Evolutionary conservation across 2,797 vertebrate species (phyloP).

Genomic region (Cheracebus regulus): DNA sequence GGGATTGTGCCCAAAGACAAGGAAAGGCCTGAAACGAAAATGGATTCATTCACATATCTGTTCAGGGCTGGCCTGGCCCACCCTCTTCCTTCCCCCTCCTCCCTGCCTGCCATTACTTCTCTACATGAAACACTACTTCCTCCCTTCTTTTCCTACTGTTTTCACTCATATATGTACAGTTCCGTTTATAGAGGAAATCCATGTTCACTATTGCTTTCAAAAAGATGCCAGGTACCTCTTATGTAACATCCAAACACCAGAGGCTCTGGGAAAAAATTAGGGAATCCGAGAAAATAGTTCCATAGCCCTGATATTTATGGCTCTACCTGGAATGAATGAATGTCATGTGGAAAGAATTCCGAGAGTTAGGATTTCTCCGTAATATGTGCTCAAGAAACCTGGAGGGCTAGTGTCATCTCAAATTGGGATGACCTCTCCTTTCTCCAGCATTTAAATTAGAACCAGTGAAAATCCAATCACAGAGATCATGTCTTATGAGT

Average conservation of each 20-base stretch:
- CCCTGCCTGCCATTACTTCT: neutral
- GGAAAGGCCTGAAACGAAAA: conserved; percentile 2
- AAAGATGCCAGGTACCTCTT: neutral
- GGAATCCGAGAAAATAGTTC: neutral
- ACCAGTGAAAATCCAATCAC: neutral
- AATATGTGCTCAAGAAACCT: neutral
- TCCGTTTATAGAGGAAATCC: neutral
- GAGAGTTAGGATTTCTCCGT: neutral
- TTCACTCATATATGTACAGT: neutral
- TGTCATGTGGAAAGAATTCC: neutral
- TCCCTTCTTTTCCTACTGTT: neutral
- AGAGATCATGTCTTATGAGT: neutral
- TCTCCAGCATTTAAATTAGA: neutral
- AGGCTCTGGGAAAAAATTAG: neutral
- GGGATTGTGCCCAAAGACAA: neutral
- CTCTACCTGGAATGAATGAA: neutral
- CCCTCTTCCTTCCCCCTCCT: conserved; percentile 37
- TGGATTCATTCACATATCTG: conserved; percentile 2
- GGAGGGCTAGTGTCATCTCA: neutral
- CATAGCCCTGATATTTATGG: neutral
- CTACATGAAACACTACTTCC: neutral
- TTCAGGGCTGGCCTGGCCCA: neutral
- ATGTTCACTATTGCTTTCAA: neutral
- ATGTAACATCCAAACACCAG: neutral
- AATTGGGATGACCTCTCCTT: neutral